Conservation (phyloP, 2,797 vertebrate species). For the Lacerta agilis region DNA sequence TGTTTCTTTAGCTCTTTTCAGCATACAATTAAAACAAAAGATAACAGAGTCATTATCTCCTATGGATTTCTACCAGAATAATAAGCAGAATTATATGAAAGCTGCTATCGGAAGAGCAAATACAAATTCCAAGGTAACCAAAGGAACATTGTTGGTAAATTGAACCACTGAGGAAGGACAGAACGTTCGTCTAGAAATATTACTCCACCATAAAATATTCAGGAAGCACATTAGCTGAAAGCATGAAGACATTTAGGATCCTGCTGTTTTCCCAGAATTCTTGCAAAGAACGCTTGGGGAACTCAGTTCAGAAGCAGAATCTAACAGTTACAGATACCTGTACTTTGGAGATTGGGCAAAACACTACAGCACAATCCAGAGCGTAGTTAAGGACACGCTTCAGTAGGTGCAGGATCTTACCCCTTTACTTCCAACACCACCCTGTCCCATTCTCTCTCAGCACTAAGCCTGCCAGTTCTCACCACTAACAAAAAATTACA, state of each 20-base stretch:
- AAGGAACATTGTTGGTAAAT: not conserved
- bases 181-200: not conserved
- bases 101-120: not conserved
- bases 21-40: not conserved
- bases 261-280: not conserved
- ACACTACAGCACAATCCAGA: not conserved
- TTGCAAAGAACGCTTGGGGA: not conserved
- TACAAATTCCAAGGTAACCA: not conserved
- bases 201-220: conserved; percentile 13
- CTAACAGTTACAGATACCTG: not conserved
- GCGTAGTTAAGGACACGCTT: not conserved
- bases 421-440: not conserved
- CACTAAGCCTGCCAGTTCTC: not conserved
- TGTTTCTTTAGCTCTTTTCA: not conserved
- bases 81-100: not conserved
- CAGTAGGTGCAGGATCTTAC: not conserved
- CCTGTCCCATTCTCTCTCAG: too few species aligned
- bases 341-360: not conserved
- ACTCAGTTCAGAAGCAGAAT: not conserved
- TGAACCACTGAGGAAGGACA: not conserved
- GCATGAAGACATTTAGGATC: not conserved
- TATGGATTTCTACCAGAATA: not conserved
- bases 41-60: not conserved
- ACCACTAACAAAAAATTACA: not conserved
- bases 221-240: not conserved